Percentiles rank a stretch among this genome's conserved stretches.
phyloP scores from a whole-genome alignment of 2,888 invertebrate genomes.

The Xestia xanthographa region DNA sequence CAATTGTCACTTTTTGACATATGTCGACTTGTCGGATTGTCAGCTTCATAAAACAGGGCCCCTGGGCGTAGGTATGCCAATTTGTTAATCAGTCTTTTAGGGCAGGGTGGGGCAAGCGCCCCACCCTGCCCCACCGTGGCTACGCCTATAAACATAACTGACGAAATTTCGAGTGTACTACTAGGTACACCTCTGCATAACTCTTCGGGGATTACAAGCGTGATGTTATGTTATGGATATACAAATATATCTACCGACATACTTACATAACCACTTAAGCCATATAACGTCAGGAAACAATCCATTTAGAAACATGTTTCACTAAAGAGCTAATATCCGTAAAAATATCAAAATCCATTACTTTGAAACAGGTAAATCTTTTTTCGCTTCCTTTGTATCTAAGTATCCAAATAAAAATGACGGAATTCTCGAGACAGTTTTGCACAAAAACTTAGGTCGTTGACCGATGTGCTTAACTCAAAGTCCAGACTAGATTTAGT shows the following conservation, averaged over 20 bases:
- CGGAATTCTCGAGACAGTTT: conserved; percentile 23
- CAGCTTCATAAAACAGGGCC: too few relatives aligned
- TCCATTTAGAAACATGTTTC: conserved; percentile 16
- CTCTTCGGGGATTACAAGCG: too few relatives aligned
- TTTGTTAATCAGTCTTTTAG: too few relatives aligned
- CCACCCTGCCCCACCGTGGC: too few relatives aligned
- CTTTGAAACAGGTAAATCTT: conserved; percentile 6
- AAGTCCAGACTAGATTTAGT: conserved; percentile 35
- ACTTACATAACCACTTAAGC: background rate
- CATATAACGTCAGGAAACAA: conserved; percentile 30
- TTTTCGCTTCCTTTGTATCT: background rate
- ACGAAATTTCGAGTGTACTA: too few relatives aligned
- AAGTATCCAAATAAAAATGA: conserved; percentile 24
- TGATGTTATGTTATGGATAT: background rate
- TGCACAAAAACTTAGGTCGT: conserved; percentile 47
- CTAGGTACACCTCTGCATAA: too few relatives aligned
- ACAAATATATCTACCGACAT: background rate
- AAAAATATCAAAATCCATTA: conserved; percentile 31
- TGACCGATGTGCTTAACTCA: conserved; percentile 25
- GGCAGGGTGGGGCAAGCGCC: too few relatives aligned
- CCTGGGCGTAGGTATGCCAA: too few relatives aligned
- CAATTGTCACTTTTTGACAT: too few relatives aligned
- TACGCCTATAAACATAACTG: too few relatives aligned
- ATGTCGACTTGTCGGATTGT: too few relatives aligned
- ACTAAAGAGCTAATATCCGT: conserved; percentile 16